Evolutionary conservation across 1,140 invertebrate genomes (phyloP).

Genomic region (Aphelenchoides besseyi): DNA sequence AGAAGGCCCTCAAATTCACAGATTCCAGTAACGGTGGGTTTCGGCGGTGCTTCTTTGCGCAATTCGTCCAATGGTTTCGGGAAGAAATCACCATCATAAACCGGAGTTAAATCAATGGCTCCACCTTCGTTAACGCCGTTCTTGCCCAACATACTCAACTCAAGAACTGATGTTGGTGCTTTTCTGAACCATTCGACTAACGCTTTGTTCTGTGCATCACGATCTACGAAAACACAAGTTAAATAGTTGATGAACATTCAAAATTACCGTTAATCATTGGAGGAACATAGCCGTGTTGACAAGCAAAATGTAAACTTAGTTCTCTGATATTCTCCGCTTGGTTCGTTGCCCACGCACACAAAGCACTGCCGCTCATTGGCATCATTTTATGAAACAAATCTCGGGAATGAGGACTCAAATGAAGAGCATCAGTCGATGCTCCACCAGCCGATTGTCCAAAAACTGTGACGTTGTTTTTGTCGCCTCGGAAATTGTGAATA

Average conservation of each 20-base stretch:
- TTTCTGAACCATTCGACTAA: constrained; percentile 35
- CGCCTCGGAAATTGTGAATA: constrained; percentile 66
- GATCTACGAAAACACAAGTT: constrained; percentile 23
- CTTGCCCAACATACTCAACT: constrained; percentile 33
- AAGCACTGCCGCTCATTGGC: constrained; percentile 34
- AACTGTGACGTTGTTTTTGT: constrained; percentile 72
- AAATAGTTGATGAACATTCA: neutral
- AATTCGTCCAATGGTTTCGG: constrained; percentile 32
- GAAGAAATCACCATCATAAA: constrained; percentile 47
- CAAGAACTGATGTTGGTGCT: constrained; percentile 21
- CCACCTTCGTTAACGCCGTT: constrained; percentile 31
- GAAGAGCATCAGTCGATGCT: constrained; percentile 53
- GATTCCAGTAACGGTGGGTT: constrained; percentile 35
- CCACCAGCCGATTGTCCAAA: constrained; percentile 73
- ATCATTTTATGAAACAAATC: constrained; percentile 39
- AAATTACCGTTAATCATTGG: neutral
- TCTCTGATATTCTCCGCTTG: constrained; percentile 35
- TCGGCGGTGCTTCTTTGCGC: constrained; percentile 20
- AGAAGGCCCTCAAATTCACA: constrained; percentile 33
- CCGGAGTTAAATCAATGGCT: constrained; percentile 37
- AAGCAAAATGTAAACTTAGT: constrained; percentile 35
- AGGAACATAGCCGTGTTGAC: constrained; percentile 29
- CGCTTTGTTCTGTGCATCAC: constrained; percentile 27
- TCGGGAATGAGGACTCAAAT: constrained; percentile 63
- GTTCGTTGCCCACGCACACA: constrained; percentile 35